Percentiles rank a stretch among this genome's conserved stretches.
Evolutionary conservation across 1,140 invertebrate genomes (phyloP).

Genomic region (Notospermus geniculatus): DNA sequence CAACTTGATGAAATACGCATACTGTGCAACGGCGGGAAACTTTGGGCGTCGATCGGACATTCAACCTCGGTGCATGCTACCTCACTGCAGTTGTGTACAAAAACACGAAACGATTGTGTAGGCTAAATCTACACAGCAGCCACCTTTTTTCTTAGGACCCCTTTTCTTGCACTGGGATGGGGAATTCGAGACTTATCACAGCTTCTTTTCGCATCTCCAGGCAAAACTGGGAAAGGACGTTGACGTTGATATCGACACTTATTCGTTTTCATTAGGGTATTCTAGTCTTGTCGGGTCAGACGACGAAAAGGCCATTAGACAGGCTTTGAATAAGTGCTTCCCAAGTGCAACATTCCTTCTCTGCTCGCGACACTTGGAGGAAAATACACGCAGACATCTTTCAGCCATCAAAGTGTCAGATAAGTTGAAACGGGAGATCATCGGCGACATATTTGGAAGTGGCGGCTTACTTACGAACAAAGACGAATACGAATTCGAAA

Average conservation of each 20-base stretch:
- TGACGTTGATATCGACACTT: background rate
- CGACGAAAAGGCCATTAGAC: background rate
- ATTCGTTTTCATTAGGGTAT: too few relatives aligned
- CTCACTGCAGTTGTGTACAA: background rate
- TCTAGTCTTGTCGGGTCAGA: background rate
- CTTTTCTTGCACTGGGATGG: background rate
- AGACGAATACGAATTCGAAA: too few relatives aligned
- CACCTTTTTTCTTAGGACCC: background rate
- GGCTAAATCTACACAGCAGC: background rate
- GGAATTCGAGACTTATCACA: background rate
- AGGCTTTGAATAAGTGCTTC: background rate
- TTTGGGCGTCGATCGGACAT: background rate
- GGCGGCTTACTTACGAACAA: too few relatives aligned
- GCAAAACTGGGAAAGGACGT: background rate
- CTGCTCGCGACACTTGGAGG: background rate
- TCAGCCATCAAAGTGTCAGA: too few relatives aligned
- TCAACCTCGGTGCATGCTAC: background rate
- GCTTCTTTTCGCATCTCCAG: background rate
- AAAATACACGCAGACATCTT: background rate
- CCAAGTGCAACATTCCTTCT: background rate
- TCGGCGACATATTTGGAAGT: too few relatives aligned
- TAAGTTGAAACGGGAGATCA: too few relatives aligned
- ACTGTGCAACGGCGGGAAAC: too few relatives aligned
- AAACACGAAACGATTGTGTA: background rate
- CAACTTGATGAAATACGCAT: too few relatives aligned